Conservation (phyloP, 2,797 vertebrate genomes). For the Pipistrellus pipistrellus region DNA sequence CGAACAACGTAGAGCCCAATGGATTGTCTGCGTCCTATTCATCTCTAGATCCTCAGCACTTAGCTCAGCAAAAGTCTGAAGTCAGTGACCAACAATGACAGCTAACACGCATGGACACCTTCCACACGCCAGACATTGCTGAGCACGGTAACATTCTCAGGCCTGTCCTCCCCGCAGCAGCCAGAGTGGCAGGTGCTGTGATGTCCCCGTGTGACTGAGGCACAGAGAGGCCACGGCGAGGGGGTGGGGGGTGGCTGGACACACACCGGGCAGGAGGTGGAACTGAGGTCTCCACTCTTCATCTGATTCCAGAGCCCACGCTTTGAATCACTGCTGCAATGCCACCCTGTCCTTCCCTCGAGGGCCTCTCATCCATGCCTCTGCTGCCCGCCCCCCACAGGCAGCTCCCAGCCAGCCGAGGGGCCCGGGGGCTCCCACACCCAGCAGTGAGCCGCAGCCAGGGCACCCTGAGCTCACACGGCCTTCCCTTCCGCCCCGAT, state of each 20-base stretch:
- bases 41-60: not conserved
- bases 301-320: not conserved
- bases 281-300: not conserved
- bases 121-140: not conserved
- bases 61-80: not conserved
- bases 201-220: not conserved
- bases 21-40: not conserved
- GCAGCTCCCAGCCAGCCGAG: not conserved
- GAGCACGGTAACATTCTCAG: not conserved
- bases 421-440: not conserved
- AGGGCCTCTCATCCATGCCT: not conserved
- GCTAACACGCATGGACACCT: not conserved
- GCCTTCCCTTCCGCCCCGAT: not conserved
- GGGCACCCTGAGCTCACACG: not conserved
- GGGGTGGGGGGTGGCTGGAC: not conserved
- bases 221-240: not conserved
- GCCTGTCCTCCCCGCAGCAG: not conserved
- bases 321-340: not conserved
- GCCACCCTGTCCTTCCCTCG: not conserved
- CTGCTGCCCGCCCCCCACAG: not conserved
- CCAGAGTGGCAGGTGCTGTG: fast-evolving
- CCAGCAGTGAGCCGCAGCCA: not conserved
- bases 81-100: not conserved
- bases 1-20: not conserved
- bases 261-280: not conserved